Evolutionary conservation across 2,888 invertebrate genomes (phyloP).

Genomic region (Lycophotia porphyrea): DNA sequence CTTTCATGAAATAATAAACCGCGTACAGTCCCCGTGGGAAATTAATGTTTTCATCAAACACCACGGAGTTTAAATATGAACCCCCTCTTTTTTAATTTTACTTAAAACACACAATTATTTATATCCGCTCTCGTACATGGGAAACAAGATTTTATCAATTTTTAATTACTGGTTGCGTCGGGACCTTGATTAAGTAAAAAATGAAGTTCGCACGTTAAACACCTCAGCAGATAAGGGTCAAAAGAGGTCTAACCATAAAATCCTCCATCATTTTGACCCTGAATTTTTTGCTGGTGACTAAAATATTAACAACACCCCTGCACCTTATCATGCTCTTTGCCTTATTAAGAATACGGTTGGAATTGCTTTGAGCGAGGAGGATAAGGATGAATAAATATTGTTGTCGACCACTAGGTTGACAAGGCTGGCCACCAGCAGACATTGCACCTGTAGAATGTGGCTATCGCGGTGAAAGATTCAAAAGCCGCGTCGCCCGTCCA

Average conservation of each 20-base stretch:
- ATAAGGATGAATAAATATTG: constrained; percentile 50
- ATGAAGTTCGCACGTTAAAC: constrained; percentile 70
- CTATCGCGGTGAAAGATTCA: constrained; percentile 88
- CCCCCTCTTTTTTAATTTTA: constrained; percentile 72
- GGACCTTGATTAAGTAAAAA: constrained; percentile 54
- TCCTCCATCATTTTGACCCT: constrained; percentile 74
- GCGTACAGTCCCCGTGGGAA: constrained; percentile 78
- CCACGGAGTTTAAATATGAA: constrained; percentile 68
- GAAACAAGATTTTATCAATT: constrained; percentile 63
- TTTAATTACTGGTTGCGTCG: constrained; percentile 63
- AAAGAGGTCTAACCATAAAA: constrained; percentile 66
- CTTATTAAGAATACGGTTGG: constrained; percentile 63
- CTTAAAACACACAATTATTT: constrained; percentile 60
- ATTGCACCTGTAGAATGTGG: constrained; percentile 87
- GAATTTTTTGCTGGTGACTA: constrained; percentile 67
- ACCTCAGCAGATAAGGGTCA: constrained; percentile 71
- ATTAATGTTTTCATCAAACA: constrained; percentile 78
- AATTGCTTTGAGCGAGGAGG: constrained; percentile 49
- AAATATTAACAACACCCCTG: constrained; percentile 14
- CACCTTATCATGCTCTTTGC: constrained; percentile 33
- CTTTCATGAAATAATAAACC: constrained; percentile 77
- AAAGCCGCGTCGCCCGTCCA: constrained; percentile 78
- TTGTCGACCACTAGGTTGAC: constrained; percentile 75
- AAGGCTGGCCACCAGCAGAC: constrained; percentile 84
- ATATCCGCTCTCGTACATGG: constrained; percentile 52